Conservation (phyloP, 1,140 invertebrate genomes). For the Nasonia longicornis region DNA sequence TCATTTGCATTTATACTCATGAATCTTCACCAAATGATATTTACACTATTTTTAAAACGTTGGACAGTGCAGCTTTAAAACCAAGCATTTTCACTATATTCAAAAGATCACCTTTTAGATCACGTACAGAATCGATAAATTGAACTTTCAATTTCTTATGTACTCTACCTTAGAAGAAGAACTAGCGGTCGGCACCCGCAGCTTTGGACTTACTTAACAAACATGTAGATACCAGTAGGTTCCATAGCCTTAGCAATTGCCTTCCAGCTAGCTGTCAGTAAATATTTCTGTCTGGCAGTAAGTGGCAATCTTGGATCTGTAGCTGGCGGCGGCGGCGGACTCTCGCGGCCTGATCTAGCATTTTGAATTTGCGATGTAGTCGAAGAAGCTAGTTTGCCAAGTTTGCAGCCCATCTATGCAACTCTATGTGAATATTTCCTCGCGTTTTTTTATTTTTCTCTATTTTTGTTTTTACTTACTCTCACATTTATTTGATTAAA, state of each 20-base stretch:
- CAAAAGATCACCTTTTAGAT: too few species aligned
- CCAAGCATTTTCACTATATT: too few species aligned
- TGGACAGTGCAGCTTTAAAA: too few species aligned
- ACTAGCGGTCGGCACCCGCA: background rate
- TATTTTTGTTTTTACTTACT: background rate
- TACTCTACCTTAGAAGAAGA: background rate
- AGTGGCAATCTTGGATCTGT: conserved; percentile 84
- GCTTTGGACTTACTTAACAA: conserved; percentile 82
- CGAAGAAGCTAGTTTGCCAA: conserved; percentile 78
- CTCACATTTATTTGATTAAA: background rate
- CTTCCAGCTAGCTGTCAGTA: conserved; percentile 90
- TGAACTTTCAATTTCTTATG: too few species aligned
- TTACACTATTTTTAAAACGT: too few species aligned
- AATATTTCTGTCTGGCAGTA: conserved; percentile 88
- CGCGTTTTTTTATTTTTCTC: background rate
- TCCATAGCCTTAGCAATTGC: conserved; percentile 88
- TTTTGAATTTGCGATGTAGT: conserved; percentile 71
- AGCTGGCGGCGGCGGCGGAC: conserved; percentile 72
- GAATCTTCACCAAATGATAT: too few species aligned
- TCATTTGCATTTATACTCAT: too few species aligned
- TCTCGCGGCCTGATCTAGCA: conserved; percentile 62
- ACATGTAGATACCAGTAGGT: conserved; percentile 89
- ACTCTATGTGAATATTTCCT: background rate
- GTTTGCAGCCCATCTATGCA: conserved; percentile 79
- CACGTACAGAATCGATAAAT: too few species aligned